Evolutionary conservation across 1,140 invertebrate species (phyloP), one percentile per base, ranked within the genome.

Genomic region (Tetragnatha versicolor): DNA sequence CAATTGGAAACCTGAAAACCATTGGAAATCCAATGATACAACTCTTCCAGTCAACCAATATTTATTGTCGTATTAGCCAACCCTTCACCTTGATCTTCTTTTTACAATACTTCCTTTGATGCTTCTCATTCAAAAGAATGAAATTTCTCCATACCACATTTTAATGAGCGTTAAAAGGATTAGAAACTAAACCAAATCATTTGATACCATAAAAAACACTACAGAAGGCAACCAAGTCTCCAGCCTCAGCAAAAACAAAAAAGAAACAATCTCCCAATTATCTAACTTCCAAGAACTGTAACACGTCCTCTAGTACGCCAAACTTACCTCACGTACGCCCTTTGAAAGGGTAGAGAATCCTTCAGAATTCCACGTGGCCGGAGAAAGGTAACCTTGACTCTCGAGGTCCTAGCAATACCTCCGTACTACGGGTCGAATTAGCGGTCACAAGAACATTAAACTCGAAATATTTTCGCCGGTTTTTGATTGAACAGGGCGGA

Each of bases 401-500:
- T 49, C 55, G 63, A 75, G 58, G 72, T n/a, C 58, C 47, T 22
- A 37, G 25, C 35, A 75, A 25, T 45, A 39, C 39, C 14, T 7
- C 20, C 22, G 51, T 75, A 22, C 33, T 25, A 75, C 33, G 37
- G 72, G 72, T 63, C 72, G 51, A 12, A 7, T 47, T 35, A 75
- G 72, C 55, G 72, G 72, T 75, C 72, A 63, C 22, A 49, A 75
- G 72, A 35, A 42, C 72, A 45, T 75, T 75, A 68, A 39, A 29
- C 51, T 60, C 27, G 3, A n/a, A 53, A 53, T 49, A 27, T 75
- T 29, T 75, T 73, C 37, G 7, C 6, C 69, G 22, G 33, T 51
- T 20, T 9, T 51, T 37, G 68, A 70, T 53, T 53, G 49, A 63
- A 63, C 27, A 35, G 72, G 72, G 72, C 72, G 72, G 55, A n/a